A percentile compares a stretch with the other conserved stretches of the same genome.
Conservation (phyloP, 2,797 vertebrate species). For the Platyrinchus mystaceus region DNA sequence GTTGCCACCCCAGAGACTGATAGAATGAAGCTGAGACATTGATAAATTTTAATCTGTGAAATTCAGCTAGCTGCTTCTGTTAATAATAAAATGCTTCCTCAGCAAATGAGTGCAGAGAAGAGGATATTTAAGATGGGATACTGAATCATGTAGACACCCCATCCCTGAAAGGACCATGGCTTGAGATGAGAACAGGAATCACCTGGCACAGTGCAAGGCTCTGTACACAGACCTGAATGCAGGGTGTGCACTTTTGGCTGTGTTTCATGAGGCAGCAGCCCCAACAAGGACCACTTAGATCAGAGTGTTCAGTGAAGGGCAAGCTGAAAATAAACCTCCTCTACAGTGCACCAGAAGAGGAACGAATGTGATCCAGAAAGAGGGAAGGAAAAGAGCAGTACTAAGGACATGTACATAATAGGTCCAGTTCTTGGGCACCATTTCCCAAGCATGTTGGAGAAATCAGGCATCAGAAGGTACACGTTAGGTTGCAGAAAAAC, state of each 20-base stretch:
- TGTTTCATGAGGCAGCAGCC: rapidly evolving
- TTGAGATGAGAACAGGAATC: background rate
- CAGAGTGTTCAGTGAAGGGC: background rate
- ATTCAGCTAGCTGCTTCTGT: background rate
- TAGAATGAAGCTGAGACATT: background rate
- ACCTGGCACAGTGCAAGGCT: background rate
- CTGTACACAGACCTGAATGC: background rate
- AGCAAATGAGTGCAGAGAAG: background rate
- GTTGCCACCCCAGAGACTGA: background rate
- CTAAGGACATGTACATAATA: background rate
- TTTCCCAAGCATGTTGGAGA: background rate
- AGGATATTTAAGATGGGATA: background rate
- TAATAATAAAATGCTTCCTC: background rate
- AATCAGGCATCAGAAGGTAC: background rate
- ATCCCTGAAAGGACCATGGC: background rate
- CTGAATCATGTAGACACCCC: background rate
- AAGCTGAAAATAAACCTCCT: background rate
- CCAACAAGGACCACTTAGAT: background rate
- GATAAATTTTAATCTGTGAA: background rate
- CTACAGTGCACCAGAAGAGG: background rate
- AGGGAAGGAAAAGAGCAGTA: background rate
- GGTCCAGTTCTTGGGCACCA: background rate
- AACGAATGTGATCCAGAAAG: rapidly evolving
- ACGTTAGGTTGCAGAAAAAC: background rate
- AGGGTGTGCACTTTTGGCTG: background rate